phyloP scores from a whole-genome alignment of 1,140 invertebrate genomes.

The Drosophila carrolli region DNA sequence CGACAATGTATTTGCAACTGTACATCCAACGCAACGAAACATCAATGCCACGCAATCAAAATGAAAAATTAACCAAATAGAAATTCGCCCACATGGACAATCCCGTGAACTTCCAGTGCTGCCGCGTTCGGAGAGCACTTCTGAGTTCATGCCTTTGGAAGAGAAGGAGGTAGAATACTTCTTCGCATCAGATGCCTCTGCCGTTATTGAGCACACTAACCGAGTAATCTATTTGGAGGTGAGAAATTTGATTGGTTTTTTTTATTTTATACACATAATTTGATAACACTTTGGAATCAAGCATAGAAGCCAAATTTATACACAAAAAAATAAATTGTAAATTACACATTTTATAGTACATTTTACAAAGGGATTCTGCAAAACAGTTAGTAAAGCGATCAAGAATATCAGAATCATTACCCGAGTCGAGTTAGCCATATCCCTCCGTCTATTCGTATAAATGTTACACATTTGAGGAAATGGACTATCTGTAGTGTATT shows the following conservation, averaged over 20 bases:
- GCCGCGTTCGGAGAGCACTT: slow-evolving; percentile 92
- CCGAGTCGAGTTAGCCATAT: no score
- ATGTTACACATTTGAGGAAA: no score
- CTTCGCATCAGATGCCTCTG: slow-evolving; percentile 99
- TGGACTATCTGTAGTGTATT: no score
- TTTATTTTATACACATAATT: neutral
- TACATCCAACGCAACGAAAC: slow-evolving; percentile 27
- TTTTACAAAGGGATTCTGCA: no score
- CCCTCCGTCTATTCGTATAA: no score
- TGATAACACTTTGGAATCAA: no score
- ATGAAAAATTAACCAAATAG: slow-evolving; percentile 88
- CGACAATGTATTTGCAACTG: slow-evolving; percentile 32
- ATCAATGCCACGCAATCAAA: slow-evolving; percentile 41
- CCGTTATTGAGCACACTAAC: slow-evolving; percentile 99
- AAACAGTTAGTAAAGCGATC: no score
- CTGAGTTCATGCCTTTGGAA: slow-evolving; percentile 95
- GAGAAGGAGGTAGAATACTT: slow-evolving; percentile 99
- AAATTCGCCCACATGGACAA: slow-evolving; percentile 89
- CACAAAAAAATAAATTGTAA: no score
- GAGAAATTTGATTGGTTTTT: slow-evolving; percentile 28
- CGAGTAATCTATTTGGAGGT: slow-evolving; percentile 96
- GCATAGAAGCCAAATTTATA: no score
- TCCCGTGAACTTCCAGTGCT: slow-evolving; percentile 86
- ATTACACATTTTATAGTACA: no score
- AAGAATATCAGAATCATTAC: neutral